Evolutionary conservation across 2,888 invertebrate species (phyloP).

Genomic region (Rutpela maculata): DNA sequence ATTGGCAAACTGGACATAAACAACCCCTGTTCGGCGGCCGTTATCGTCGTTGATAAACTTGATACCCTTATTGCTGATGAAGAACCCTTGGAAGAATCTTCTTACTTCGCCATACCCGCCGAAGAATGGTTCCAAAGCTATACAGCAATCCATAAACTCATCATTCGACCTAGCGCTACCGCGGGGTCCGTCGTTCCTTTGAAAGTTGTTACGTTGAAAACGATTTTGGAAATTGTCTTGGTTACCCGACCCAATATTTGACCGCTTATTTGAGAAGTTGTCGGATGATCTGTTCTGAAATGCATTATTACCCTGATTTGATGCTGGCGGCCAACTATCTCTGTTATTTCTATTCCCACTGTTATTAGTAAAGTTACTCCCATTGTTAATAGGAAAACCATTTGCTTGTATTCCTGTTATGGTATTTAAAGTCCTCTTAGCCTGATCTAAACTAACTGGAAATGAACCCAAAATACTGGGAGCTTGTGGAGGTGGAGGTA

Average conservation of each 20-base stretch:
- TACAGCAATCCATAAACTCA: constrained; percentile 73
- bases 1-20: constrained; percentile 86
- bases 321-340: constrained; percentile 47
- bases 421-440: constrained; percentile 79
- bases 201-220: constrained; percentile 54
- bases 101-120: constrained; percentile 88
- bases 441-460: constrained; percentile 68
- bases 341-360: constrained; percentile 27
- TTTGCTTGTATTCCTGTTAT: constrained; percentile 69
- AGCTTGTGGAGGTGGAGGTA: constrained; percentile 52
- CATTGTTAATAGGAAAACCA: constrained; percentile 49
- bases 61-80: constrained; percentile 87
- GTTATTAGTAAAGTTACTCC: constrained; percentile 37
- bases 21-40: constrained; percentile 87
- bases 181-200: constrained; percentile 36
- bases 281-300: constrained; percentile 31
- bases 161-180: constrained; percentile 6
- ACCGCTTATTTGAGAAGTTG: constrained; percentile 22
- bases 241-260: not conserved
- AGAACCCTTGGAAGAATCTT: constrained; percentile 85
- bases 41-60: constrained; percentile 89
- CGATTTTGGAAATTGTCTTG: constrained; percentile 45
- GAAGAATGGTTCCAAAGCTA: constrained; percentile 83
- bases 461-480: constrained; percentile 58
- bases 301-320: not conserved